Evolutionary conservation across 35 echinoderm and acorn worm genomes (phyloP).

Genomic region (Diadema setosum): DNA sequence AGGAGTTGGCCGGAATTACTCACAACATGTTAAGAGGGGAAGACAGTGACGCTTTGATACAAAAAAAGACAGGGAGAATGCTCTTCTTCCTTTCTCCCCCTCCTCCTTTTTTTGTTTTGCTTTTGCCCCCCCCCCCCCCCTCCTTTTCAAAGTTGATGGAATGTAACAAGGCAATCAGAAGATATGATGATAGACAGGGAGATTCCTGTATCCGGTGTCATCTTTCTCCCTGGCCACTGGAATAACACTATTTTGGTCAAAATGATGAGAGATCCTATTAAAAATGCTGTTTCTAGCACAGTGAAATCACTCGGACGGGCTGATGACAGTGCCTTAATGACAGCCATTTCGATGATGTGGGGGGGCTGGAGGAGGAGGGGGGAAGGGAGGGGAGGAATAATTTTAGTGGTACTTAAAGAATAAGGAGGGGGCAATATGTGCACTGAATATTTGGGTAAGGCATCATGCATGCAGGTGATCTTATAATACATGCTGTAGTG

Average conservation of each 20-base stretch:
- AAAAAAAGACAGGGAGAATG: constrained; percentile 6
- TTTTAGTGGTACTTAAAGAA: too few species aligned
- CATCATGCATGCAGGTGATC: too few species aligned
- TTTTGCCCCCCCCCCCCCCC: neutral
- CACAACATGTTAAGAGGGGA: neutral
- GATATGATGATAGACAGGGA: constrained; percentile 4
- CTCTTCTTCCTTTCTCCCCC: neutral
- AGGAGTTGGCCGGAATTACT: neutral
- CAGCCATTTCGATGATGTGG: too few species aligned
- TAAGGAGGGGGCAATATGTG: too few species aligned
- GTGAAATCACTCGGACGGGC: neutral
- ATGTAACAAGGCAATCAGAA: constrained; percentile 11
- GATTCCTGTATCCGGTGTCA: constrained; percentile 3
- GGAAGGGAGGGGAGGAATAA: neutral
- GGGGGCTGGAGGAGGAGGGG: neutral
- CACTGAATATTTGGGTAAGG: too few species aligned
- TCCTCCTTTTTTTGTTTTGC: neutral
- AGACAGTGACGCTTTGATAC: neutral
- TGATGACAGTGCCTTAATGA: neutral
- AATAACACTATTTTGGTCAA: constrained; percentile 36
- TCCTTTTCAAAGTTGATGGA: constrained; percentile 1
- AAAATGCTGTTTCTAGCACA: constrained; percentile 17
- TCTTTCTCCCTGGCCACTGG: constrained; percentile 23
- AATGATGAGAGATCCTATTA: constrained; percentile 14
- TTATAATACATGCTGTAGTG: too few species aligned